These are phyloP conservation scores for Lipophrys pholis DNA, from an alignment of 2,113 vertebrate species.

Conservation along the genomic window DNA sequence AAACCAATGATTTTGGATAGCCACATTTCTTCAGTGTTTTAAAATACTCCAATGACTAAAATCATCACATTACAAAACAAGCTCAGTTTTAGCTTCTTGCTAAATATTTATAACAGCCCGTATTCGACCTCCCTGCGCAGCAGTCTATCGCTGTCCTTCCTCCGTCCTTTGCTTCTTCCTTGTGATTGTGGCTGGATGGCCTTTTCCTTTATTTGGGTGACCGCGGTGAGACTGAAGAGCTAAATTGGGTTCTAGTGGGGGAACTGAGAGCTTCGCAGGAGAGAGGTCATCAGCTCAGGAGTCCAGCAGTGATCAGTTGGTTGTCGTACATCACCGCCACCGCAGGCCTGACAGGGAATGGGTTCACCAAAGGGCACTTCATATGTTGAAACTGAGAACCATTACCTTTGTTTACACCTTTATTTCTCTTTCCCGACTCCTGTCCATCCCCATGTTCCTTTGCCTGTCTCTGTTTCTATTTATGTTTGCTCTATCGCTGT, in stretches of 20 bases:
- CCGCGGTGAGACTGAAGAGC: constrained; percentile 22
- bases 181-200: constrained; percentile 20
- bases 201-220: constrained; percentile 35
- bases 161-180: constrained; percentile 43
- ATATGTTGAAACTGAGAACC: constrained; percentile 24
- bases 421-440: constrained; percentile 1
- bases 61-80: too few relatives aligned
- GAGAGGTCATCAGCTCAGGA: constrained; percentile 48
- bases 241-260: constrained; percentile 43
- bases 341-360: constrained; percentile 30
- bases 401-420: constrained; percentile 10
- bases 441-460: background rate
- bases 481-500: background rate
- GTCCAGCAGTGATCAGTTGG: constrained; percentile 41
- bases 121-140: constrained; percentile 52
- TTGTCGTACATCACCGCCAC: constrained; percentile 40
- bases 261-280: constrained; percentile 33
- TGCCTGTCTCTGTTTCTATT: constrained; percentile 17
- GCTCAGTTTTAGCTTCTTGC: constrained; percentile 1
- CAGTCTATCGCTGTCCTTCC: constrained; percentile 48
- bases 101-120: constrained; percentile 38
- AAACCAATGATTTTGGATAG: too few relatives aligned
- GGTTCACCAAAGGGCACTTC: constrained; percentile 18
- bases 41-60: too few relatives aligned
- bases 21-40: too few relatives aligned